These are phyloP conservation scores for Sturnus vulgaris DNA, from an alignment of 2,113 vertebrate species.

Conservation along the genomic window DNA sequence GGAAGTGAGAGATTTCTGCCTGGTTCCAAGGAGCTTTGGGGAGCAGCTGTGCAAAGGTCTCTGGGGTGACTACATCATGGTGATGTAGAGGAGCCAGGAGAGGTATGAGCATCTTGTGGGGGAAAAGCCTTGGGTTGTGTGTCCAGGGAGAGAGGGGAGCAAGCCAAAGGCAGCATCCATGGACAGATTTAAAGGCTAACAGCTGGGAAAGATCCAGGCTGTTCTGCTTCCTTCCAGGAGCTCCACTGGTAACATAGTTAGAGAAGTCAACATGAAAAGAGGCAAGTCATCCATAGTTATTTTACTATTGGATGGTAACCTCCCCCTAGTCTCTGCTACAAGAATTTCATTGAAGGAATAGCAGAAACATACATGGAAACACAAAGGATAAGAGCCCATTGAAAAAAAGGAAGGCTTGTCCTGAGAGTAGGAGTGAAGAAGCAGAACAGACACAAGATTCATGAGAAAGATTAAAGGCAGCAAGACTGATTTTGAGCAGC, in stretches of 20 bases:
- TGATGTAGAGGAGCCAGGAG: not conserved
- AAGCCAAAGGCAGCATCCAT: not conserved
- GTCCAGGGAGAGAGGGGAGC: accelerated
- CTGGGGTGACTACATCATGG: not conserved
- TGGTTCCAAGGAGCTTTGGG: not conserved
- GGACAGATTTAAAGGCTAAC: not conserved
- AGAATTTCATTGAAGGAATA: not conserved
- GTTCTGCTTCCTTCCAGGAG: not conserved
- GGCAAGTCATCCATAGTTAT: not conserved
- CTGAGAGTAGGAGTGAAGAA: not conserved
- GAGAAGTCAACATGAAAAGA: not conserved
- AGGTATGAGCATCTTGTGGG: not conserved
- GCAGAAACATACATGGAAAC: not conserved
- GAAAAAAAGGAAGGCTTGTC: not conserved
- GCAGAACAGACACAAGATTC: not conserved
- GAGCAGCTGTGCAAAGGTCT: not conserved
- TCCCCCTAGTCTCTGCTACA: not conserved
- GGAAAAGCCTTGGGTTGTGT: not conserved
- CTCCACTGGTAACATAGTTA: not conserved
- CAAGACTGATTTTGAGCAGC: not conserved
- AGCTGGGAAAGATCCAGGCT: not conserved
- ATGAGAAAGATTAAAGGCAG: not conserved
- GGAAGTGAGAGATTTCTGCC: not conserved
- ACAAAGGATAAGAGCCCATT: not conserved
- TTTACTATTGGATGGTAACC: not conserved